Evolutionary conservation across 2,113 vertebrate genomes (phyloP).

Genomic region (Leptocoma aspasia): DNA sequence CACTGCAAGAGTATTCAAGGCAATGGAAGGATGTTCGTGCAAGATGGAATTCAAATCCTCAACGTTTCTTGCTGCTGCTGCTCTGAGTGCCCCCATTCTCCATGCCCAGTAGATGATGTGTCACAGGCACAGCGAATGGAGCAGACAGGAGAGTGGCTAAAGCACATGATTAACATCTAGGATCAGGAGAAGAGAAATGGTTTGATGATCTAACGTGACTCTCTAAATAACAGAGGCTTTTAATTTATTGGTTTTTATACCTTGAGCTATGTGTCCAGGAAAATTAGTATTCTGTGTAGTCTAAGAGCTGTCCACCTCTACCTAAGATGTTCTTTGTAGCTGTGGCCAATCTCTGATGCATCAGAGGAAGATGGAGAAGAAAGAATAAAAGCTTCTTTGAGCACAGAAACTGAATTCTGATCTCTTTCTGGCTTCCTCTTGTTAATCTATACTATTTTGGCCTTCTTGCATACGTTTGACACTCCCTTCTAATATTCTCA

Average conservation of each 20-base stretch:
- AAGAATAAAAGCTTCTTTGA: not conserved
- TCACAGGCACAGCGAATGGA: not conserved
- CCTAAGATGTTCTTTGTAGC: not conserved
- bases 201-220: not conserved
- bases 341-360: not conserved
- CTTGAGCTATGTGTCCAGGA: not conserved
- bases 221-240: not conserved
- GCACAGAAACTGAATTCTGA: not conserved
- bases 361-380: not conserved
- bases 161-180: not conserved
- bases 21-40: not conserved
- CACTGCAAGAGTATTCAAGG: not conserved
- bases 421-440: not conserved
- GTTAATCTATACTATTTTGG: not conserved
- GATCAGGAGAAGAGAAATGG: not conserved
- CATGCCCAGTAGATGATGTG: accelerated
- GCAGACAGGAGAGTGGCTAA: not conserved
- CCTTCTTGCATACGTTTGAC: not conserved
- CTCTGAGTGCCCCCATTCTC: not conserved
- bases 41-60: not conserved
- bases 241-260: not conserved
- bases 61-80: not conserved
- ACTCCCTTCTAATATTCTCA: not conserved
- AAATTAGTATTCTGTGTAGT: not conserved
- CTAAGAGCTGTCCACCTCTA: not conserved